Evolutionary conservation across 1,140 invertebrate species (phyloP), one percentile per base, ranked within the genome.

Genomic region (Drosophila malerkotliana): DNA sequence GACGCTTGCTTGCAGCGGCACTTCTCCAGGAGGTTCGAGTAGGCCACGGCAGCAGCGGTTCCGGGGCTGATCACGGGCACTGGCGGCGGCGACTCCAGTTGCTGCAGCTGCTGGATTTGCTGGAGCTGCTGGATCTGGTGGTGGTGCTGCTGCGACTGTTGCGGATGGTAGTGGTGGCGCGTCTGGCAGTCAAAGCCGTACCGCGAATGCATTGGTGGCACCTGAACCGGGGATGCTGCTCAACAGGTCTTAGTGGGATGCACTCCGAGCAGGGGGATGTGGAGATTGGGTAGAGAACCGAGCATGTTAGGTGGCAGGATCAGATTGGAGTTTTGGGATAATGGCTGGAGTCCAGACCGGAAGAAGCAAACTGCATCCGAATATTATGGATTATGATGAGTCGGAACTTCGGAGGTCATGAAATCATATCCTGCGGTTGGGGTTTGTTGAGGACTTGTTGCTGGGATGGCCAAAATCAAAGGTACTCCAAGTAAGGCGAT

Each of bases 141-240:
- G 0, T 63, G 79, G 0, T 57, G 79, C 0, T 77, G 78, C 0
- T 52, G 79, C 1, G 53, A 63, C 8, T 53, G 81, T 15, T 56
- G 81, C 12, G 75, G 76, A 0, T 79, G 66, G 10, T 72, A 77
- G 14, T 81, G 82, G 49, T 85, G 82, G 54, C 83, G 90, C 75
- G 83, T 76, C 51, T 90, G 82, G 64, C 81, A 84, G 57, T 91
- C 90, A 62, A 91, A 91, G 63, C 72, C 72, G 69, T 91, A 83
- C 74, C 82, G 85, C 63, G 90, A 91, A 91, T 91, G 85, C 90
- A 91, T 91, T 91, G 85, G 90, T 90, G 84, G 75, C 61, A 49
- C 61, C 87, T 77, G 66, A 57, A 57, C 18, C 58, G 61, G 37
- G 30, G 44, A 39, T 32, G 53, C 55, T 47, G 41, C 52, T 57